phyloP scores from a whole-genome alignment of 2,113 vertebrate species.

The Malurus cyaneus region DNA sequence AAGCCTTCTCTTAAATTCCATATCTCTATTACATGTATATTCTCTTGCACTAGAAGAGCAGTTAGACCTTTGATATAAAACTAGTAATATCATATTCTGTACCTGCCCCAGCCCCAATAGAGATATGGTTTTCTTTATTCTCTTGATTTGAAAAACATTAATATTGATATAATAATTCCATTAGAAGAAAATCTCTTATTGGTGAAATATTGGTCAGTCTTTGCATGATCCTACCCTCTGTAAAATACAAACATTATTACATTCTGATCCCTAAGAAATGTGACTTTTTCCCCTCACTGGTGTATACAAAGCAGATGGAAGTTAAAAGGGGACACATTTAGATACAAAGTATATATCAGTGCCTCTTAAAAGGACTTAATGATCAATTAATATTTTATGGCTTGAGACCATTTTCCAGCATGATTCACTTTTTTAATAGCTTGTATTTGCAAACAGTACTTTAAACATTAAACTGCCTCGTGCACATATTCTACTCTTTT shows the following conservation, averaged over 20 bases:
- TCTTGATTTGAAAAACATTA: not conserved
- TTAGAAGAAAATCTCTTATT: not conserved
- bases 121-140: not conserved
- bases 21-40: not conserved
- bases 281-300: not conserved
- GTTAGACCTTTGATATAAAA: not conserved
- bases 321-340: not conserved
- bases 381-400: slow-evolving; percentile 39
- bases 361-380: not conserved
- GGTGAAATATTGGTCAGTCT: not conserved
- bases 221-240: not conserved
- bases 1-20: not conserved
- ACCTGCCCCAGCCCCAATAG: not conserved
- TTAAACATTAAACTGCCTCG: slow-evolving; percentile 2
- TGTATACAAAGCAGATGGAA: not conserved
- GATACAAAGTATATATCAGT: not conserved
- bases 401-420: slow-evolving; percentile 5
- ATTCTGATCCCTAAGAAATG: not conserved
- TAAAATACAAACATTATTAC: not conserved
- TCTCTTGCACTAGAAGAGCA: not conserved
- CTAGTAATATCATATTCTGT: not conserved
- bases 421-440: slow-evolving; percentile 6
- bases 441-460: slow-evolving; percentile 23
- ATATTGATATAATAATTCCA: not conserved
- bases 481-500: not conserved